Base-by-base conservation (phyloP, 2,113 vertebrate species). In the Hylia prasina region DNA sequence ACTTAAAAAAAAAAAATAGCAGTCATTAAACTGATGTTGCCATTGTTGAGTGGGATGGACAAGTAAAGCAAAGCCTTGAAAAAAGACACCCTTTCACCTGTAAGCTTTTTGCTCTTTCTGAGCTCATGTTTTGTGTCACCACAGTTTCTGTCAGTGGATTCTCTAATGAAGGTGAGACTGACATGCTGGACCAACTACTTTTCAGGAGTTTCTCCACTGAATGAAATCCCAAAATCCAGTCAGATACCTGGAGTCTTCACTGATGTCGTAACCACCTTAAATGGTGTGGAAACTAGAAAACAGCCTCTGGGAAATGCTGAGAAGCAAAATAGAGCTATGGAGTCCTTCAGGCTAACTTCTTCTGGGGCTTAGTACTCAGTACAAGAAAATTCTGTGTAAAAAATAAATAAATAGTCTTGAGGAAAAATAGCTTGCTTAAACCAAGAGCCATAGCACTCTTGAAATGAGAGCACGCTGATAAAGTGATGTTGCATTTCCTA, bases 401-500 rank as follows among this genome's bases (percentile, higher is more conserved):
- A 89, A 61, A 65, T 15, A 64, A 86, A 60, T n/a, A 92, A 78
- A 31, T 61, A 64, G 25, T 64, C 44, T 51, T 3, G 1, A 82
- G 57, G 78, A 82, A 92, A 84, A 94, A 82, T 57, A 90, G 42
- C 78, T 94, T 77, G 39, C 68, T 94, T 94, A 89, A 94, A 89
- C 68, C 42, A 81, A 90, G 37, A 79, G 66, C 48, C 81, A 65
- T 12, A 82, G 25, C 73, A 87, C 66, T 94, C 48, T 54, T 93
- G 82, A 91, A 96, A 86, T 56, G 78, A 77, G 33, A 82, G 63
- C 54, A 51, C n/a, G 58, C 87, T 91, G 89, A 94, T 89, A 84
- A 90, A 85, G 50, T 11, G 30, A 90, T 90, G 58, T 45, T 87
- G 70, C 78, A 88, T 91, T 97, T 97, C 90, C 87, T 95, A 51